Evolutionary conservation across 2,113 vertebrate genomes (phyloP), one percentile per base, ranked within the genome.

Genomic region (Miniopterus natalensis): DNA sequence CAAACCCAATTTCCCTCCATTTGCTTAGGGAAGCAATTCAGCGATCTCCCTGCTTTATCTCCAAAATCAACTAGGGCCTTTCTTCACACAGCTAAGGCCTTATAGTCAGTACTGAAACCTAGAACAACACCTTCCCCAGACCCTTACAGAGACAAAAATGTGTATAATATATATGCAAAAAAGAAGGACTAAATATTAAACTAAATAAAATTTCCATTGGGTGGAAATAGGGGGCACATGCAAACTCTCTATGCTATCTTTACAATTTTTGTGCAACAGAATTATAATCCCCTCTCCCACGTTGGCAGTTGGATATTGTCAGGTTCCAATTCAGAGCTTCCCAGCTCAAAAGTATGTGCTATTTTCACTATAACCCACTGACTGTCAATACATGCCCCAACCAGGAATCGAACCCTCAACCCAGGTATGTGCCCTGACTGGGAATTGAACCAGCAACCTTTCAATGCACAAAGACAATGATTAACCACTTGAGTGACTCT

Each of bases 301-400:
- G 8, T 0, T 71, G 84, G 49, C 53, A 25, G 51, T 29, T 31
- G 51, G 77, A 68, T 55, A 83, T 49, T 23, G 5, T 89, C 45
- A 36, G 40, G 15, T 90, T 94, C 68, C 47, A 85, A 11, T 75
- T 81, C 57, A 73, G 42, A 88, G 65, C 55, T 83, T 45, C n/a
- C 29, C 84, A 71, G 59, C 51, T 92, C 51, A 49, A 55, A 84
- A 92, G 31, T 87, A 31, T 63, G 27, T 92, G 36, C 29, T 92
- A 10, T 71, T 90, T 90, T 87, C 29, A 36, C 25, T 27, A 6
- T 90, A 87, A 61, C 8, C 15, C 31, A 45, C 55, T 66, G 27
- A 25, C 51, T 84, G 29, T 11, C 63, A 65, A 31, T 29, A 65
- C 63, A 65, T 31, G 63, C 63, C 63, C 63, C 63, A 65, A 65